phyloP scores from a whole-genome alignment of 2,888 invertebrate genomes.

The Parapristionchus giblindavisi region DNA sequence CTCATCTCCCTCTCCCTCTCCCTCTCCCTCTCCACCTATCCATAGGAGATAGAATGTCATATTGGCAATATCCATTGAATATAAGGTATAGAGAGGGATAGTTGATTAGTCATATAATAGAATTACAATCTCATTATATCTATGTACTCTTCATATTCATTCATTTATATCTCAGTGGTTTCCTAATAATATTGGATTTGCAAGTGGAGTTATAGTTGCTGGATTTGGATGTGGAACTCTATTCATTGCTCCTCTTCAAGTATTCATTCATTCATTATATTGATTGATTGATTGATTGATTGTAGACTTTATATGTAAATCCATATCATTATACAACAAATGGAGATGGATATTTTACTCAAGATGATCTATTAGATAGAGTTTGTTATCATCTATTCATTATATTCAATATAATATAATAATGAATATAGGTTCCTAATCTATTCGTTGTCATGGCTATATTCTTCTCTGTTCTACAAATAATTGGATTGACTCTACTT shows the following conservation, averaged over 20 bases:
- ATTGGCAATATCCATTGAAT: too few relatives aligned
- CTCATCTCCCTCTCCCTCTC: too few relatives aligned
- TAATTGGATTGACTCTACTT: slow-evolving; percentile 61
- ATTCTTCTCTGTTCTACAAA: slow-evolving; percentile 59
- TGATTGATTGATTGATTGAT: slow-evolving; percentile 57
- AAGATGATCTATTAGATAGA: slow-evolving; percentile 63
- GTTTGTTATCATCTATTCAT: slow-evolving; percentile 39
- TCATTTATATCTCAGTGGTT: slow-evolving; percentile 59
- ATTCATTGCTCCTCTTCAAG: slow-evolving; percentile 70
- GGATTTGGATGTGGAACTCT: slow-evolving; percentile 71
- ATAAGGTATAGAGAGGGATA: too few relatives aligned
- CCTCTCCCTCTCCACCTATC: too few relatives aligned
- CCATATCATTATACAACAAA: slow-evolving; percentile 62
- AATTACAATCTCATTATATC: too few relatives aligned
- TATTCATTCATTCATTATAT: slow-evolving; percentile 20
- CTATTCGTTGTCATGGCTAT: slow-evolving; percentile 62
- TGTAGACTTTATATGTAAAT: slow-evolving; percentile 51
- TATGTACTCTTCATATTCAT: too few relatives aligned
- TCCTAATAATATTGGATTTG: slow-evolving; percentile 68
- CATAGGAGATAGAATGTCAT: too few relatives aligned
- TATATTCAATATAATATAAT: neutral
- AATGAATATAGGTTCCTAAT: slow-evolving; percentile 53
- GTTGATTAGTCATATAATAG: too few relatives aligned
- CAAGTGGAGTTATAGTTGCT: slow-evolving; percentile 70
- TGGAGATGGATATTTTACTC: slow-evolving; percentile 62